Conservation (phyloP, 1,140 invertebrate genomes). For the Drosophila saltans region DNA sequence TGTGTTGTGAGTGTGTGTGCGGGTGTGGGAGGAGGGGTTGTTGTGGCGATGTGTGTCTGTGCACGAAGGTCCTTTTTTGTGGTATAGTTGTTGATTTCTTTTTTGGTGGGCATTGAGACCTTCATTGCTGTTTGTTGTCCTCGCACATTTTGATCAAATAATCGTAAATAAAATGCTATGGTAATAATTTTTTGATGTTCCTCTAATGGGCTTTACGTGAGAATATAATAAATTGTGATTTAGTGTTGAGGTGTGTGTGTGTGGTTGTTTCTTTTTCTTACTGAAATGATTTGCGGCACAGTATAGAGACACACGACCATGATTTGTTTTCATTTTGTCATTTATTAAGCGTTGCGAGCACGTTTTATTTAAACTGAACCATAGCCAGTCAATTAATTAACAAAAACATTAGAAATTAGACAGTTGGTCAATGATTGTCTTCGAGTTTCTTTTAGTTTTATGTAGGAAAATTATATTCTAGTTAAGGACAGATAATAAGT, state of each 20-base stretch:
- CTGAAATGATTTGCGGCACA: not conserved
- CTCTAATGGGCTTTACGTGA: conserved; percentile 75
- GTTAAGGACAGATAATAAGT: too few relatives aligned
- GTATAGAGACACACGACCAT: not conserved
- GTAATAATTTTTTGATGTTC: conserved; percentile 76
- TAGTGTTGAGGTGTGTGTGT: conserved; percentile 28
- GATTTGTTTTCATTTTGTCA: not conserved
- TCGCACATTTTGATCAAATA: conserved; percentile 71
- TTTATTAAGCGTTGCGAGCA: too few relatives aligned
- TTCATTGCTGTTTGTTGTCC: conserved; percentile 28
- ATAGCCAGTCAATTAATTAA: too few relatives aligned
- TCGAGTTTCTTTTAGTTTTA: too few relatives aligned
- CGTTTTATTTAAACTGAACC: too few relatives aligned
- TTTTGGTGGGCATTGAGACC: conserved; percentile 25
- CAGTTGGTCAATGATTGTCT: too few relatives aligned
- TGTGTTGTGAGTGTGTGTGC: not conserved
- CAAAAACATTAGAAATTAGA: too few relatives aligned
- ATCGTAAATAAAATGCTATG: conserved; percentile 76
- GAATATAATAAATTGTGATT: conserved; percentile 70
- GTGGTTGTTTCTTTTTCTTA: not conserved
- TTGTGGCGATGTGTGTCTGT: conserved; percentile 3
- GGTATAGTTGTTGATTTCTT: conserved; percentile 10
- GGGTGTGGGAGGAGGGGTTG: not conserved
- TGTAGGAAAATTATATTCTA: too few relatives aligned
- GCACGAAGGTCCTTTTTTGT: conserved; percentile 15